Evolutionary conservation across 1,140 invertebrate genomes (phyloP), one percentile per base, ranked within the genome.

Genomic region (Tetramorium alpestre): DNA sequence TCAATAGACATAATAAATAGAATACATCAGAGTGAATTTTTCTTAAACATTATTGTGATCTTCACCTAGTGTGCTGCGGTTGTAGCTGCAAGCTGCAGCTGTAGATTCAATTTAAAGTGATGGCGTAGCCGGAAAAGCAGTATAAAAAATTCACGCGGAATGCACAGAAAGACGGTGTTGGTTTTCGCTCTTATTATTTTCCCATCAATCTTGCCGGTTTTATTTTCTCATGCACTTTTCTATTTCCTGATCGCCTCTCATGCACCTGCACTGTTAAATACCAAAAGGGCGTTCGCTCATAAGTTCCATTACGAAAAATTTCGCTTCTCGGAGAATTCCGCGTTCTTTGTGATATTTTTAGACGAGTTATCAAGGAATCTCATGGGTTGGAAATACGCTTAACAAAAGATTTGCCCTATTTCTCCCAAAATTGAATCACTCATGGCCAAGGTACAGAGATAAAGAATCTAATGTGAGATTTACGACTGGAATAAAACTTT

Each of bases 131-230:
- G 33, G 33, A 18, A 28, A 54, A 44, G 38, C 11, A 72, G 41
- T 78, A 78, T 47, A 78, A 11, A 65, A 78, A 78, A 65, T 65
- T 38, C 1, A 65, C 18, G 76, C 58, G 18, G 41, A 64, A 78
- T 49, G 41, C 25, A 78, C 25, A 49, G 28, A 47, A 44, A 73
- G 25, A 56, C 18, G 33, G 11, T 28, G 38, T 60, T 75, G 38
- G 25, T 33, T 75, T 84, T 16, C 16, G 13, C 28, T 54, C 38
- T 73, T 33, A 54, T 73, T 56, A 72, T 47, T 58, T 49, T 60
- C 28, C 16, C 25, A 44, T 13, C 25, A 33, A 33, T 44, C 73
- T 84, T 16, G 10, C 4, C 44, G 22, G 13, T 49, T 3, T 72
- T 60, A 56, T 44, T 81, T 81, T 72, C 22, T 33, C 18, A 1